Evolutionary conservation across 2,888 invertebrate genomes (phyloP), one percentile per base, ranked within the genome.

Genomic region (Tetanocera ferruginea): DNA sequence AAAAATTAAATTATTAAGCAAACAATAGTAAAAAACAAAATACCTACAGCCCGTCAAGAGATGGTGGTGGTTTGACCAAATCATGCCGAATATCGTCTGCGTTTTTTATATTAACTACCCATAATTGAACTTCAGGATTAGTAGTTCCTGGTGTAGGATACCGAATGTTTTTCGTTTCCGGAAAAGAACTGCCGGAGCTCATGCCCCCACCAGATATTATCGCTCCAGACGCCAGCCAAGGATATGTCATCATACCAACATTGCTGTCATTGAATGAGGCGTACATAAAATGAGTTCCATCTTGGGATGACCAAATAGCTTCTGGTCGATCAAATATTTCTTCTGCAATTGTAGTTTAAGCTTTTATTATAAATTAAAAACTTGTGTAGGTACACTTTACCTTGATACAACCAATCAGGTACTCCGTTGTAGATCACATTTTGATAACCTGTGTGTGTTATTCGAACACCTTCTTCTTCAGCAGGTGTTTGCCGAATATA

Each of bases 321-420:
- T 95, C 93, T 77, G 93, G 94, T 82, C 92, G 92, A 82, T 94
- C 93, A 86, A 97, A 92, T 86, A 98, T 94, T 91, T 98, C 97
- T 92, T 98, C 97, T 96, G 92, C 55, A 90, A 89, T 57, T 60
- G 0, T 5, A 67, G 25, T 51, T 17, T 43, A 49, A 1, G 49
- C 17, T 28, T 73, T 73, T 14, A 2, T 34, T 19, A 73, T 55
- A 5, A 73, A 52, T 52, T 19, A 2, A 28, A 17, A 14, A 25
- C 9, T 19, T 19, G 34, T 34, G 6, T 51, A 69, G 11, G 25
- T 37, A 57, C 11, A 17, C n/a, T n/a, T 64, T 64, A 96, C 97
- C 97, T 93, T 98, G 98, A 91, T 98, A 98, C 37, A 98, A 91
- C 98, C 98, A 98, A 89, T 98, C 98, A 23, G 98, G 95, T 49